Evolutionary conservation across 2,797 vertebrate genomes (phyloP).

Genomic region (Poeciliopsis presidionis): DNA sequence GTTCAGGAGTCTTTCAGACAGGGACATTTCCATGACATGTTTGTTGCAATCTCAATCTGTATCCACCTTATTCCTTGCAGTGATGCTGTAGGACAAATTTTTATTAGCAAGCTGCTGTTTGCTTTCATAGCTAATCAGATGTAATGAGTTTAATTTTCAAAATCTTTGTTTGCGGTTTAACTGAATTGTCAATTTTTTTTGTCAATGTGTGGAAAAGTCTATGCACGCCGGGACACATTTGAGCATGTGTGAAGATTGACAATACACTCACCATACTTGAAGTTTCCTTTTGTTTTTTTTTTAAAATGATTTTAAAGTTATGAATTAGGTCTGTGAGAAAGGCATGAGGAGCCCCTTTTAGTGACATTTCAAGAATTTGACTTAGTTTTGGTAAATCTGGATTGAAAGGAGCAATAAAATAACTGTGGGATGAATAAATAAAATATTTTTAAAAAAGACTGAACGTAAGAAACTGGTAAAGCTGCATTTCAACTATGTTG

Average conservation of each 20-base stretch:
- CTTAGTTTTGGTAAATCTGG: neutral
- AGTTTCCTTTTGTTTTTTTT: neutral
- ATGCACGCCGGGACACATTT: neutral
- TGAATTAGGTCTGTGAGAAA: neutral
- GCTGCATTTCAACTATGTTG: neutral
- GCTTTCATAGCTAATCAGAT: neutral
- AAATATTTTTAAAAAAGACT: neutral
- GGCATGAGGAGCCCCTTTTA: neutral
- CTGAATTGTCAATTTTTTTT: too few relatives aligned
- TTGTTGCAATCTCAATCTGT: neutral
- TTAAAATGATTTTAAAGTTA: neutral
- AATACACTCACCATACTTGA: neutral
- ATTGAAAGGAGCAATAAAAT: neutral
- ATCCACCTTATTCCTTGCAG: neutral
- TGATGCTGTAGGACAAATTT: neutral
- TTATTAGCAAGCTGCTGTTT: neutral
- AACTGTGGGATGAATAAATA: neutral
- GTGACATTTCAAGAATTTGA: neutral
- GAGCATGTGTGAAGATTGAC: neutral
- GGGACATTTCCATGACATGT: neutral
- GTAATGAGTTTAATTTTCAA: neutral
- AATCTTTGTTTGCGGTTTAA: neutral
- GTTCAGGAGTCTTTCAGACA: neutral
- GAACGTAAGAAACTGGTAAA: neutral
- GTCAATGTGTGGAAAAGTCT: too few relatives aligned